These are phyloP conservation scores for Patiria pectinifera DNA, from an alignment of 53 echinoderm and acorn worm genomes.

Conservation along the genomic window DNA sequence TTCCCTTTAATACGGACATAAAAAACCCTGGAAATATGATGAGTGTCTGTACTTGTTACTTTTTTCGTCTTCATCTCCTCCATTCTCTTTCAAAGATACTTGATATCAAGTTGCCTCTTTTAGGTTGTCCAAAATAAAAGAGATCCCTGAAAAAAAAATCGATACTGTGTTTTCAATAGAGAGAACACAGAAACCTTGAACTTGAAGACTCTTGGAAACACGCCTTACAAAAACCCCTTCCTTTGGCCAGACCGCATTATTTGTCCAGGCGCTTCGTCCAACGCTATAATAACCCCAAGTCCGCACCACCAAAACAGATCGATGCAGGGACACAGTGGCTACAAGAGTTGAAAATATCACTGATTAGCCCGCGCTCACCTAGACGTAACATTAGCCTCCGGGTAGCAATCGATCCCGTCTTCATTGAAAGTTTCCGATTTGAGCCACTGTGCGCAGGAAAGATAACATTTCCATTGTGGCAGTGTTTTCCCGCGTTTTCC, in stretches of 20 bases:
- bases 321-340: neutral
- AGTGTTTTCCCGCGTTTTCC: neutral
- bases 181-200: neutral
- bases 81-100: too few species aligned
- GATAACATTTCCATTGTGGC: neutral
- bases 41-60: too few species aligned
- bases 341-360: neutral
- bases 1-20: too few species aligned
- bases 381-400: neutral
- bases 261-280: neutral
- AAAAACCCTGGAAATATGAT: too few species aligned
- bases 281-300: neutral
- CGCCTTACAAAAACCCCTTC: neutral
- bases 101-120: too few species aligned
- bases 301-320: conserved; percentile 1
- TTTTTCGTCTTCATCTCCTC: too few species aligned
- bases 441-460: neutral
- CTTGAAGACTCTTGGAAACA: neutral
- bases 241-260: neutral
- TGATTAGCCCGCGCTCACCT: conserved; percentile 7
- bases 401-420: neutral
- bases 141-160: neutral
- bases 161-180: neutral
- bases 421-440: conserved; percentile 1
- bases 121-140: neutral